Conservation (phyloP, 2,888 invertebrate species). For the Drosophila diplacantha region DNA sequence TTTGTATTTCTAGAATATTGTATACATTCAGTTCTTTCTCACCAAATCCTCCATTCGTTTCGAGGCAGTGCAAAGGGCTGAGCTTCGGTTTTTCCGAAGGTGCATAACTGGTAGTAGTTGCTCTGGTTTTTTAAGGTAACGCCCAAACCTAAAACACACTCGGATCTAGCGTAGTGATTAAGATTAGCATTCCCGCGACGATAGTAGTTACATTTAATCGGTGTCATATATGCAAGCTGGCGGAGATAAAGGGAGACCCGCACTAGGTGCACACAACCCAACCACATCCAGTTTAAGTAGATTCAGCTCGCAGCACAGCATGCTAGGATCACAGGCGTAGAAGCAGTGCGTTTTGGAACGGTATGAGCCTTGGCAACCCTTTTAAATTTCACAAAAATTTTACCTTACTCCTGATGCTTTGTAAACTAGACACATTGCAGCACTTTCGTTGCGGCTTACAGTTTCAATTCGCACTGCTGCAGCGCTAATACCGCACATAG, state of each 20-base stretch:
- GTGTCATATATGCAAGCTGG: conserved; percentile 36
- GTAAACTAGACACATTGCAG: conserved; percentile 1
- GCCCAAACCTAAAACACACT: conserved; percentile 6
- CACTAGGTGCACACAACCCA: conserved; percentile 22
- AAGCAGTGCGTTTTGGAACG: conserved; percentile 6
- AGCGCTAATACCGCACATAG: conserved; percentile 15
- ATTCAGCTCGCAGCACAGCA: conserved; percentile 17
- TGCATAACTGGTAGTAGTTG: conserved; percentile 3
- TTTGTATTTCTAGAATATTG: background rate
- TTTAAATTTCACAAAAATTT: conserved; percentile 8
- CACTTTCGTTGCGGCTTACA: background rate
- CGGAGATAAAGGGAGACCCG: conserved; percentile 12
- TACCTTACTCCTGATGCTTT: conserved; percentile 28
- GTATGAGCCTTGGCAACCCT: background rate
- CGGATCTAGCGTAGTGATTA: conserved; percentile 37
- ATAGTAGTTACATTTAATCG: conserved; percentile 42
- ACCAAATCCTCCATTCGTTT: background rate
- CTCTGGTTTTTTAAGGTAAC: conserved; percentile 1
- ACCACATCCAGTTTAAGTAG: conserved; percentile 29
- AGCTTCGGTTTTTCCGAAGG: conserved; percentile 20
- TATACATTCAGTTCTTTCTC: background rate
- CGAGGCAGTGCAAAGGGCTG: conserved; percentile 16
- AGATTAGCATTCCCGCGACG: conserved; percentile 45
- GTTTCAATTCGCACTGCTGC: conserved; percentile 20
- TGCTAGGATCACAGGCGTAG: conserved; percentile 17